phyloP scores from a whole-genome alignment of 2,113 vertebrate genomes.

The Centropus bengalensis region DNA sequence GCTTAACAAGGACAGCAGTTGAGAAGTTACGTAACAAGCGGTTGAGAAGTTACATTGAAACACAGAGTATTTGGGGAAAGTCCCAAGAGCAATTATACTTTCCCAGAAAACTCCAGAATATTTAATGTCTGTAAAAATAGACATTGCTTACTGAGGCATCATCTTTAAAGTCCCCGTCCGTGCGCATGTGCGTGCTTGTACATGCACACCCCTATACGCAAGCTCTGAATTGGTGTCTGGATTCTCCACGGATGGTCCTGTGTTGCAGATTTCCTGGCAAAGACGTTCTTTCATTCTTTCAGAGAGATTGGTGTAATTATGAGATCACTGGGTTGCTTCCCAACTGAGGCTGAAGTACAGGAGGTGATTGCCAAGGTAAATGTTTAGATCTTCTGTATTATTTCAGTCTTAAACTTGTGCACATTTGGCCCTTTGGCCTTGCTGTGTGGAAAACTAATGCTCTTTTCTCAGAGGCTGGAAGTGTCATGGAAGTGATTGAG shows the following conservation, averaged over 20 bases:
- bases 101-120: neutral
- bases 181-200: neutral
- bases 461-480: neutral
- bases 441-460: neutral
- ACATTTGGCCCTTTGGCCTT: neutral
- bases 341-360: slow-evolving; percentile 86
- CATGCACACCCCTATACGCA: neutral
- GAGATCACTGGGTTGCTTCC: slow-evolving; percentile 90
- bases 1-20: neutral
- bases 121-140: neutral
- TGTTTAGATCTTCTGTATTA: neutral
- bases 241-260: neutral
- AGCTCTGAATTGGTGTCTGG: neutral
- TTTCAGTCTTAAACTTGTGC: neutral
- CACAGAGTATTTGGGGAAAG: neutral
- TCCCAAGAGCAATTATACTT: neutral
- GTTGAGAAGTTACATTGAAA: neutral
- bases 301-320: slow-evolving; percentile 92
- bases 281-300: neutral
- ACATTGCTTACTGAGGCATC: neutral
- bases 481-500: neutral
- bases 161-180: neutral
- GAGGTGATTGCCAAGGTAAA: slow-evolving; percentile 86
- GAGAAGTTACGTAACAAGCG: neutral
- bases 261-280: neutral